Evolutionary conservation across 1,140 invertebrate species (phyloP).

Genomic region (Drosophila subobscura): DNA sequence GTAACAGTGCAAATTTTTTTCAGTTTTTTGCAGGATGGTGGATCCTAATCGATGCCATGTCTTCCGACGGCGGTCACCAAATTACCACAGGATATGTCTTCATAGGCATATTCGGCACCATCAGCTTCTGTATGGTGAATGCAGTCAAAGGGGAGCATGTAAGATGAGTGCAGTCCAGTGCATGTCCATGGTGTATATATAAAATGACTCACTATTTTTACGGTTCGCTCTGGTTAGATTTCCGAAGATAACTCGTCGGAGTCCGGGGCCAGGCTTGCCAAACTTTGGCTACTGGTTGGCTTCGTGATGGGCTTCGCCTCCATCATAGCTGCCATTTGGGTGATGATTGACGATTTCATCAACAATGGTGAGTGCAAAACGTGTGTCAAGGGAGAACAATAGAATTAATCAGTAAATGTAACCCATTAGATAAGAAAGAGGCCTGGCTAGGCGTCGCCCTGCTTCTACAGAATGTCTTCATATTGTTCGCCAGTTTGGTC

Average conservation of each 20-base stretch:
- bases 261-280: slow-evolving; percentile 92
- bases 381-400: background rate
- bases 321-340: slow-evolving; percentile 97
- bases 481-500: slow-evolving; percentile 94
- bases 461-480: slow-evolving; percentile 97
- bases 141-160: slow-evolving; percentile 97
- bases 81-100: slow-evolving; percentile 93
- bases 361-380: slow-evolving; percentile 59
- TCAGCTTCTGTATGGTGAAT: slow-evolving; percentile 99
- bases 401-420: background rate
- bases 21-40: slow-evolving; percentile 98
- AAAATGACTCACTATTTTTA: slow-evolving; percentile 60
- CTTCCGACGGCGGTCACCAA: slow-evolving; percentile 86
- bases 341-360: slow-evolving; percentile 92
- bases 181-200: background rate
- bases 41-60: slow-evolving; percentile 97
- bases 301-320: slow-evolving; percentile 98
- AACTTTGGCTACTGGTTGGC: slow-evolving; percentile 98
- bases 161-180: slow-evolving; percentile 18
- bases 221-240: slow-evolving; percentile 53
- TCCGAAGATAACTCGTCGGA: slow-evolving; percentile 76
- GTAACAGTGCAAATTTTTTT: slow-evolving; percentile 19
- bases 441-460: slow-evolving; percentile 95
- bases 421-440: slow-evolving; percentile 66
- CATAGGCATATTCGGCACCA: slow-evolving; percentile 96